Evolutionary conservation across 2,888 invertebrate genomes (phyloP), one percentile per base, ranked within the genome.

Genomic region (Epinotia ramella): DNA sequence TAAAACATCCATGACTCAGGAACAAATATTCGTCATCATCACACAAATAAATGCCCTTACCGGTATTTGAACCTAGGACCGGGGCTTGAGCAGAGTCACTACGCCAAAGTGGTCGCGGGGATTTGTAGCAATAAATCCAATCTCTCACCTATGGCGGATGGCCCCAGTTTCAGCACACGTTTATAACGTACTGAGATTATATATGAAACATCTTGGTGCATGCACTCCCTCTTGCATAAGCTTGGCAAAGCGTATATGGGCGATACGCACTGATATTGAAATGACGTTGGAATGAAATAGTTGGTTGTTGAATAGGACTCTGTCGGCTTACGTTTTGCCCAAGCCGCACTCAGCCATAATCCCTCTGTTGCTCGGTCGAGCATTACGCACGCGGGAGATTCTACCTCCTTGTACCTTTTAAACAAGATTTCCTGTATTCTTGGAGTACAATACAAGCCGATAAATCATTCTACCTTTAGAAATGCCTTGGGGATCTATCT

Each of bases 351-450:
- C 57, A 57, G 20, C 9, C 33, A 57, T 67, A 60, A 66, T 66
- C 59, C 64, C 76, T 66, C 56, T 79, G 76, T 78, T 18, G 77
- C 78, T 79, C 77, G 64, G 69, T 64, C 81, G 82, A 73, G 69
- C 77, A 80, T 80, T 80, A 80, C 49, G n/a, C 77, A 74, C 80
- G 77, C 80, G 60, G 79, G 28, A 40, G 56, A 62, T 16, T 49
- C 46, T 69, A n/a, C 28, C 64, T 60, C 63, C 57, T 63, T 77
- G 62, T 66, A 76, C 78, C 80, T 77, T 78, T 77, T 64, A 74
- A 72, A 78, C 78, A 75, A 78, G 71, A 80, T 80, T 81, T 81
- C 78, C 80, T 73, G 77, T 66, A 44, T 66, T 73, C 60, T 49
- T 20, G 24, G 44, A 24, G 40, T 40, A 63, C 28, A 44, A 46